Base-by-base conservation (phyloP, 2,888 invertebrate species). In the Fragum fragum region DNA sequence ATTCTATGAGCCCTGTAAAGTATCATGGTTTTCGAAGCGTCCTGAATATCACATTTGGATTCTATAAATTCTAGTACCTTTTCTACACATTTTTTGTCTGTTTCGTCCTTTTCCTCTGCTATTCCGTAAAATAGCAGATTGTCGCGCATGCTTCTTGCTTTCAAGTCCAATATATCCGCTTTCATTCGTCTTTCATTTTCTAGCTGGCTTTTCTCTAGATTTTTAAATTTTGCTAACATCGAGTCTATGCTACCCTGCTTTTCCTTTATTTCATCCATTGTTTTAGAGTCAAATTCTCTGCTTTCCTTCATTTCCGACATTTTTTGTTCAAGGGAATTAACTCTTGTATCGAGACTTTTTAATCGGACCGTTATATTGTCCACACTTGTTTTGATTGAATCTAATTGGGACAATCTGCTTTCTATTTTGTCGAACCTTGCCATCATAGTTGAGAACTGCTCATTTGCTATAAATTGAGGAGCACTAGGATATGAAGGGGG, bases 321-420 rank as follows among this genome's bases (percentile, higher is more conserved):
- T 53, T 53, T 53, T 21, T 7, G 7, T 53, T 53, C 53, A 6
- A 53, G n/a, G 53, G n/a, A n/a, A n/a, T n/a, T n/a, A n/a, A n/a
- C n/a, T n/a, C n/a, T n/a, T n/a, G n/a, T n/a, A n/a, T n/a, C n/a
- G n/a, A n/a, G n/a, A n/a, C n/a, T n/a, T n/a, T n/a, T n/a, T n/a
- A n/a, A n/a, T n/a, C n/a, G n/a, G n/a, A n/a, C 53, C 53, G 53
- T 53, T 53, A 53, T 53, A 11, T 53, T 53, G 53, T 21, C 53
- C 18, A 53, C n/a, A 16, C n/a, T n/a, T 16, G 53, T 11, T 6
- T 53, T 7, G 7, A 53, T 11, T 11, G 53, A n/a, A 18, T 53
- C 53, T 53, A 53, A 53, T 21, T 53, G 53, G 21, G 18, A 6
- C 53, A 53, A n/a, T 53, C 18, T 53, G 6, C 6, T 21, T 53